phyloP scores from a whole-genome alignment of 2,888 invertebrate genomes.

The Torymus tubicola region DNA sequence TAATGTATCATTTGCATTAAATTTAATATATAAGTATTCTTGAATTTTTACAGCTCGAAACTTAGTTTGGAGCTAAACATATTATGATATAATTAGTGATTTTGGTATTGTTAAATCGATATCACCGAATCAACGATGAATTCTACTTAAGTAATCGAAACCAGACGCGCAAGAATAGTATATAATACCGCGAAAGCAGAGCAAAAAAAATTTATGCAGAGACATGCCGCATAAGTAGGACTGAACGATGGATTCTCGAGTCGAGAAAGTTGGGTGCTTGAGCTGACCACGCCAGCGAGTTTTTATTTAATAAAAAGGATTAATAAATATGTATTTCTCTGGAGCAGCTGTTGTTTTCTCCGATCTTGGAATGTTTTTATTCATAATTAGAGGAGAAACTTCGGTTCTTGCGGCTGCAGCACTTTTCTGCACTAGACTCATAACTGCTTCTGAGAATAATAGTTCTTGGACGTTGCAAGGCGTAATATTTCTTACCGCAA shows the following conservation, averaged over 20 bases:
- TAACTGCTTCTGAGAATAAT: conserved; percentile 18
- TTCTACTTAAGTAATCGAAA: too few species aligned
- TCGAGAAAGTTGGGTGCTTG: not conserved
- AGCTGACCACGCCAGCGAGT: not conserved
- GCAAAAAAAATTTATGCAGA: too few species aligned
- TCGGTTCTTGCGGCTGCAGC: not conserved
- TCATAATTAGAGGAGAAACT: conserved; percentile 17
- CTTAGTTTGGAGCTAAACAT: too few species aligned
- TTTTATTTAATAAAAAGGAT: not conserved
- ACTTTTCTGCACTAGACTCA: not conserved
- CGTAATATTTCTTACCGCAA: not conserved
- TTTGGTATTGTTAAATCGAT: too few species aligned
- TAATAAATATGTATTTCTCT: not conserved
- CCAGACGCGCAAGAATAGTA: too few species aligned
- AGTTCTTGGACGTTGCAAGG: not conserved
- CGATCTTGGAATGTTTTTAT: conserved; percentile 13
- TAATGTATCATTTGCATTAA: too few species aligned
- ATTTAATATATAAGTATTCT: too few species aligned
- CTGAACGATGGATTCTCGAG: not conserved
- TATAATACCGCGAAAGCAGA: too few species aligned
- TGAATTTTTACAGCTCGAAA: too few species aligned
- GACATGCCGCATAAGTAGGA: not conserved
- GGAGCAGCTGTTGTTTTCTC: not conserved
- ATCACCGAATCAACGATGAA: too few species aligned
- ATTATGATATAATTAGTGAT: too few species aligned